A percentile compares a stretch with the other conserved stretches of the same genome.
Conservation (phyloP, 2,888 invertebrate genomes). For the Rhyacophila evoluta region DNA sequence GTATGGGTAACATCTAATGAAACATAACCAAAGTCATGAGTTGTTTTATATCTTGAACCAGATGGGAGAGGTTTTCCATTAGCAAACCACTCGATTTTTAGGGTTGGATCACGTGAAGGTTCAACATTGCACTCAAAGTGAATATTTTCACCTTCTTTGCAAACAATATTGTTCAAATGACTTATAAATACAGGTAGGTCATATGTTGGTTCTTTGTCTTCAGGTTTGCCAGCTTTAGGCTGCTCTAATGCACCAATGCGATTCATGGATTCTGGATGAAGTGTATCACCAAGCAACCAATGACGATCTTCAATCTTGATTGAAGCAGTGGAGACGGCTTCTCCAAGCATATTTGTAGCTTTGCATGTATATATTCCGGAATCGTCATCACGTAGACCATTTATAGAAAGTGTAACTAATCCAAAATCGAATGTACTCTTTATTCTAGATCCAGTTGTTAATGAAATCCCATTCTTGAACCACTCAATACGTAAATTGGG, state of each 20-base stretch:
- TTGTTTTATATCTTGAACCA: constrained; percentile 91
- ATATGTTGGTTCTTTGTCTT: constrained; percentile 81
- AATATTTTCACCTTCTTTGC: constrained; percentile 87
- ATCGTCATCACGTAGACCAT: constrained; percentile 88
- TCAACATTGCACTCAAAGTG: constrained; percentile 94
- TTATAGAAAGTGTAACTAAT: constrained; percentile 91
- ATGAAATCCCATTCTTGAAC: constrained; percentile 91
- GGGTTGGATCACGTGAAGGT: constrained; percentile 90
- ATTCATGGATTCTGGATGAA: constrained; percentile 90
- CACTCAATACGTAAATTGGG: constrained; percentile 90
- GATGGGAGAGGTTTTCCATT: constrained; percentile 91
- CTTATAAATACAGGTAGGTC: constrained; percentile 91
- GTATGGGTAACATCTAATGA: constrained; percentile 89
- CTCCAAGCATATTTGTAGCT: constrained; percentile 92
- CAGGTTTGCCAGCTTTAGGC: constrained; percentile 76
- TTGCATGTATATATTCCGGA: constrained; percentile 96
- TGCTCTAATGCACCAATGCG: constrained; percentile 89
- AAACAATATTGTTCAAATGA: constrained; percentile 90
- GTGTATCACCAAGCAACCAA: constrained; percentile 87
- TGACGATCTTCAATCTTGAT: constrained; percentile 90
- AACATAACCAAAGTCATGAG: constrained; percentile 96
- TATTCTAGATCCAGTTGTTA: constrained; percentile 89
- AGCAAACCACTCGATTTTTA: constrained; percentile 94
- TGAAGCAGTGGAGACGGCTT: constrained; percentile 93
- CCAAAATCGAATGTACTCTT: constrained; percentile 98